Base-by-base conservation (phyloP, 92 coral and sea anemone species). In the Parazoanthus darwini region DNA sequence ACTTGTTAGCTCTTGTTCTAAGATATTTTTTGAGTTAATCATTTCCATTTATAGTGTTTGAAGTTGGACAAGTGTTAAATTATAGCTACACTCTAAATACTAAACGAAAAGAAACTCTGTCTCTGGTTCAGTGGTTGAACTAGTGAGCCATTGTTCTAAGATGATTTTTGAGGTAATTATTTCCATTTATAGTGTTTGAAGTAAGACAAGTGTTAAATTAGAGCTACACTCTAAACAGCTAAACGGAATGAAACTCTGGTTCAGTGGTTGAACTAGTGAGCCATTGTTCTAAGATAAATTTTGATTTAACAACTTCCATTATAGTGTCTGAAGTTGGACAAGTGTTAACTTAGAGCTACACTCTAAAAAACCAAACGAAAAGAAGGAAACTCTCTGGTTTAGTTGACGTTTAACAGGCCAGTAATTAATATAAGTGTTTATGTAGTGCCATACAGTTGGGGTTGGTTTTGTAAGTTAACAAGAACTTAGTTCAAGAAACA, bases 61-160 rank as follows among this genome's bases (percentile, higher is more conserved):
- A 78, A 44, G 82, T 78, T 78, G 82, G 20, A 48, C 82, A 78
- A 78, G 82, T 46, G 82, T 78, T 46, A n/a, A 78, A 78, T 78
- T 78, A 78, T 18, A 4, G 18, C 82, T 78, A 54, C 15, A 43
- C 63, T 78, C 18, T 78, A n/a, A 78, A 78, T 25, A 20, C 26
- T 22, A 14, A 39, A 63, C 25, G 15, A 48, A 25, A 78, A 42
- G 3, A 78, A 46, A 18, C 82, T 44, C 33, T 29, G 33, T 29
- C 33, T 29, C 37, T 46, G 25, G 36, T 78, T 42, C 8, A 78
- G 25, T 80, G 42, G 42, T 58, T 58, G 66, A 58, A 22, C 70
- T 14, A 23, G 2, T 63, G 70, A 63, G 4, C 70, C 26, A 23
- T 18, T 22, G 70, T 22, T 20, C 1, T 63, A 63, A 39, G 26